Base-by-base conservation (phyloP, 2,888 invertebrate species). In the Melinaea menophilus region DNA sequence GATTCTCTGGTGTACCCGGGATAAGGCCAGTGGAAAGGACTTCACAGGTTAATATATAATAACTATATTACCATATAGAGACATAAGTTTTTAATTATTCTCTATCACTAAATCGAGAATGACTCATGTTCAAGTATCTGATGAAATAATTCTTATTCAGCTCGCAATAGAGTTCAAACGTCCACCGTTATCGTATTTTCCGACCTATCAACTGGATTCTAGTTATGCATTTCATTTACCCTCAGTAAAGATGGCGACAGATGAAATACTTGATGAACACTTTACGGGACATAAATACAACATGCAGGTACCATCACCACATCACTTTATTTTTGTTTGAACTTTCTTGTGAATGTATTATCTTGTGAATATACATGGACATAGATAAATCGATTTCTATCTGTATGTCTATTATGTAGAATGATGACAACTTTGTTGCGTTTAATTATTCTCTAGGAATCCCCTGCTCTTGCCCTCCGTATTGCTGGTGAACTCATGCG, bases 161-260 rank as follows among this genome's bases (percentile, higher is more conserved):
- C 33, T 80, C 0, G 86, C 77, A 0, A 69, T 84, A 0, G 90
- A 89, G 65, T 89, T 78, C 68, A 88, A 85, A 64, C 79, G 89
- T 0, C 90, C 90, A 0, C 72, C 73, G 0, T 37, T 86, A 46
- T 0, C 80, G 0, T 88, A 69, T 56, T 58, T 84, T 0, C 81
- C 81, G 5, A 88, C 89, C 0, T 90, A 84, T 65, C 90, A 88
- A 65, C 60, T 88, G 59, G 82, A 83, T 0, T 80, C 88, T 0
- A 62, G 33, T 0, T 59, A 65, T 0, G 70, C 22, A 41, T 87
- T 86, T 57, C 69, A 84, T 55, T 47, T 76, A 0, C 58, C 74
- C 0, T 47, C 60, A 0, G 84, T 87, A 0, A 72, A 54, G 33
- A 62, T 71, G 2, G 73, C 74, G 2, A 69, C 77, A 5, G 72